A percentile compares a stretch with the other conserved stretches of the same genome.
Evolutionary conservation across 2,113 vertebrate species (phyloP).

Genomic region (Parotia lawesii): DNA sequence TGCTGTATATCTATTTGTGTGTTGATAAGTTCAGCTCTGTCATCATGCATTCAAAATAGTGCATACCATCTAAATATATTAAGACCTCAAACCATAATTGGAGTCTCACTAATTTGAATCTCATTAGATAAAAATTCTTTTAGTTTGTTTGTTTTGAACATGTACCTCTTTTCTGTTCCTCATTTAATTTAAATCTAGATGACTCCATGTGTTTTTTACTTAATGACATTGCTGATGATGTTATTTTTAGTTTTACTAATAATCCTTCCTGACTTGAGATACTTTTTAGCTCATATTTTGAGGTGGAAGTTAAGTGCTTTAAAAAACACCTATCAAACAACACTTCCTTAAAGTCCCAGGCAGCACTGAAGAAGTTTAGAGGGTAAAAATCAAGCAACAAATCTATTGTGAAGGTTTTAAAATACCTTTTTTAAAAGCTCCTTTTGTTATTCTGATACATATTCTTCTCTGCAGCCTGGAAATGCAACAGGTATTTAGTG

Average conservation of each 20-base stretch:
- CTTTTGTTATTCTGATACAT: background rate
- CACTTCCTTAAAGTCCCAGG: background rate
- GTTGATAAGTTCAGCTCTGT: background rate
- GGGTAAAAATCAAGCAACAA: background rate
- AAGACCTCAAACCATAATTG: background rate
- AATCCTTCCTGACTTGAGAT: background rate
- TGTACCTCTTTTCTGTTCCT: background rate
- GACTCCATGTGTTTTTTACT: background rate
- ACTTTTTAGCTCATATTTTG: background rate
- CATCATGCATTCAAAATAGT: background rate
- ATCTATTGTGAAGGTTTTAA: background rate
- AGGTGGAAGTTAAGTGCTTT: background rate
- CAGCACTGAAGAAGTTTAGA: background rate
- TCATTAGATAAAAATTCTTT: background rate
- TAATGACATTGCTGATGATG: background rate
- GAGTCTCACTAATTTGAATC: background rate
- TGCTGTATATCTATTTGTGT: background rate
- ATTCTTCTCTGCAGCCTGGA: background rate
- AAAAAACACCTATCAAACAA: background rate
- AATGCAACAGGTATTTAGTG: background rate
- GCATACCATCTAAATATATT: background rate
- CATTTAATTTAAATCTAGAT: conserved; percentile 4
- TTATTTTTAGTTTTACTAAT: conserved; percentile 6
- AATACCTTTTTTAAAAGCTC: background rate
- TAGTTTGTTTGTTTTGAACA: conserved; percentile 22